Evolutionary conservation across 2,797 vertebrate genomes (phyloP).

Genomic region (Sphaeramia orbicularis): DNA sequence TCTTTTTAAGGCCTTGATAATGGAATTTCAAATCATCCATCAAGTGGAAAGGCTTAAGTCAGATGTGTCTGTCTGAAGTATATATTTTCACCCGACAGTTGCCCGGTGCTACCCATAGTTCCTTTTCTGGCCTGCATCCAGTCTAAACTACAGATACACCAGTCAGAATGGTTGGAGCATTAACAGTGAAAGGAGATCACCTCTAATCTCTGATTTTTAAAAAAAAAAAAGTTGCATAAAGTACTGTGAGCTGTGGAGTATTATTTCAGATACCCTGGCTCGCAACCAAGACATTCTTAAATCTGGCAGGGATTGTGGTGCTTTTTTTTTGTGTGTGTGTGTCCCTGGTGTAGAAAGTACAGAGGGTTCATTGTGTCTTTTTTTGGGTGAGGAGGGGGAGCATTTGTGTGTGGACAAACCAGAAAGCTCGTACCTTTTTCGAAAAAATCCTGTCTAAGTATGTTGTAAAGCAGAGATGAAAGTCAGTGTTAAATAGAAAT

Average conservation of each 20-base stretch:
- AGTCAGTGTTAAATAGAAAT: constrained; percentile 77
- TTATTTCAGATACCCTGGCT: constrained; percentile 79
- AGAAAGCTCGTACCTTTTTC: constrained; percentile 51
- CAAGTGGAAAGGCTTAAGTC: constrained; percentile 39
- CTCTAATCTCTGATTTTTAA: constrained; percentile 67
- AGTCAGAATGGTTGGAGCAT: constrained; percentile 62
- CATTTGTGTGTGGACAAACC: constrained; percentile 53
- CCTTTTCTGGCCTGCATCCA: constrained; percentile 61
- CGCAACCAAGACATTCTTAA: constrained; percentile 70
- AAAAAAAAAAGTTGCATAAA: constrained; percentile 66
- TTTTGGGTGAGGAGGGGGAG: constrained; percentile 57
- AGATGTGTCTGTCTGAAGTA: constrained; percentile 51
- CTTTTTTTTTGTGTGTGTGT: constrained; percentile 53
- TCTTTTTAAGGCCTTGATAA: constrained; percentile 22
- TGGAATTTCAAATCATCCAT: constrained; percentile 37
- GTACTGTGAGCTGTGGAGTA: constrained; percentile 68
- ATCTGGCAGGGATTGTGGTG: constrained; percentile 62
- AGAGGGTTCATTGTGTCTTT: constrained; percentile 78
- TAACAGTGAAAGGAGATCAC: constrained; percentile 72
- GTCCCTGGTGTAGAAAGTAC: constrained; percentile 68
- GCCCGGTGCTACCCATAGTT: constrained; percentile 56
- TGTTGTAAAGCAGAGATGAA: constrained; percentile 79
- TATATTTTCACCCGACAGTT: constrained; percentile 55
- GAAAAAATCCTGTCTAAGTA: constrained; percentile 63
- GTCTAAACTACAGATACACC: constrained; percentile 63